phyloP scores from a whole-genome alignment of 2,888 invertebrate species.

The Limnephilus rhombicus region DNA sequence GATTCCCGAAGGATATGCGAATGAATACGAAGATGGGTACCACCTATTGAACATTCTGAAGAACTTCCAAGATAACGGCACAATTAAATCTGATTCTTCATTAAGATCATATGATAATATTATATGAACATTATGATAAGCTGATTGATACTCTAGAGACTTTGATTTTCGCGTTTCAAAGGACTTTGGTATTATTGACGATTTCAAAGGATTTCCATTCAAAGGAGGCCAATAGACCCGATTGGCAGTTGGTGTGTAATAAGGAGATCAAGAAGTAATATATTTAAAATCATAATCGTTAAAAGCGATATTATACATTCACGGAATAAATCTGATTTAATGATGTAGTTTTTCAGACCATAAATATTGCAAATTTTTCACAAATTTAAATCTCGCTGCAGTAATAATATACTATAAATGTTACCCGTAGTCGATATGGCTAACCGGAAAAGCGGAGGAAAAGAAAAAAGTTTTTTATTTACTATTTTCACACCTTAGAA shows the following conservation, averaged over 20 bases:
- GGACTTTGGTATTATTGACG: neutral
- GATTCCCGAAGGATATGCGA: conserved; percentile 24
- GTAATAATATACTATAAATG: too few species aligned
- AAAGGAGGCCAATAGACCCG: neutral
- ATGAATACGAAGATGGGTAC: neutral
- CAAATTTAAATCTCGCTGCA: too few species aligned
- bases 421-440: too few species aligned
- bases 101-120: neutral
- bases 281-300: neutral
- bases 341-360: too few species aligned
- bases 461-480: too few species aligned
- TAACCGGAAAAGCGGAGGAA: too few species aligned
- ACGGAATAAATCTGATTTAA: neutral
- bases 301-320: neutral
- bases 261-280: neutral
- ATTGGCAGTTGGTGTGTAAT: neutral
- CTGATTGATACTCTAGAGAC: neutral
- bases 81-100: conserved; percentile 47
- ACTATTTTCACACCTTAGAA: too few species aligned
- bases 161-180: neutral
- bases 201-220: neutral
- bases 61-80: conserved; percentile 23
- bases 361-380: too few species aligned
- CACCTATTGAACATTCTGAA: conserved; percentile 24
- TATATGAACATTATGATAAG: neutral